Base-by-base conservation (phyloP, 2,113 vertebrate genomes). In the Coptodon rendalli region DNA sequence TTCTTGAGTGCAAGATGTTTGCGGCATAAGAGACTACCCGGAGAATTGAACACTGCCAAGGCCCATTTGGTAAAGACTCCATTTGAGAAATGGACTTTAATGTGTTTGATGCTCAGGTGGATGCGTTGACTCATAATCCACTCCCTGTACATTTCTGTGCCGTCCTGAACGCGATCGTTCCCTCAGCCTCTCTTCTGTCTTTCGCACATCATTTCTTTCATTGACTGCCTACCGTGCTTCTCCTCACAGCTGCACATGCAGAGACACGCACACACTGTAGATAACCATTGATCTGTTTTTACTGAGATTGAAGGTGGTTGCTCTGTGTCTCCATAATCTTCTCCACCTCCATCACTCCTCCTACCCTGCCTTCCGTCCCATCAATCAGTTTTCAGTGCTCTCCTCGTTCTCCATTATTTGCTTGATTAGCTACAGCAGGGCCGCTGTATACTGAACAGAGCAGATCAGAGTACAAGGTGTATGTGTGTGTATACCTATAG, bases 371-470 rank as follows among this genome's bases (percentile, higher is more conserved):
- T 11, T 68, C 86, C 68, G 5, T 36, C 80, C 81, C 8, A 24
- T 84, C 87, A 85, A 24, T 84, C 87, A 86, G 53, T 43, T 81
- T 78, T 83, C 54, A 89, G 63, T 54, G 76, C 89, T 91, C 87
- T 81, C 45, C 81, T 59, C 81, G 48, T 90, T 93, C 87, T 88
- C 89, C 91, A 91, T 94, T 94, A 92, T 87, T 85, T 22, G 80
- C 89, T 90, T 94, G 91, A 93, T 94, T 86, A 95, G 93, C 86
- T 90, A 86, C 91, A 86, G 81, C 53, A 53, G 87, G 82, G 86
- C 56, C 71, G 9, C 78, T 87, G 87, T 91, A 89, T 92, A 57
- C 82, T 81, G 86, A 89, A 73, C 52, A 89, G 80, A 85, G 81
- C 61, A 85, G 86, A 91, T 86, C 81, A 91, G 88, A 87, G 16